A percentile compares a stretch with the other conserved stretches of the same genome.
Evolutionary conservation across 2,113 vertebrate genomes (phyloP).

Genomic region (human (Homo sapiens)): DNA sequence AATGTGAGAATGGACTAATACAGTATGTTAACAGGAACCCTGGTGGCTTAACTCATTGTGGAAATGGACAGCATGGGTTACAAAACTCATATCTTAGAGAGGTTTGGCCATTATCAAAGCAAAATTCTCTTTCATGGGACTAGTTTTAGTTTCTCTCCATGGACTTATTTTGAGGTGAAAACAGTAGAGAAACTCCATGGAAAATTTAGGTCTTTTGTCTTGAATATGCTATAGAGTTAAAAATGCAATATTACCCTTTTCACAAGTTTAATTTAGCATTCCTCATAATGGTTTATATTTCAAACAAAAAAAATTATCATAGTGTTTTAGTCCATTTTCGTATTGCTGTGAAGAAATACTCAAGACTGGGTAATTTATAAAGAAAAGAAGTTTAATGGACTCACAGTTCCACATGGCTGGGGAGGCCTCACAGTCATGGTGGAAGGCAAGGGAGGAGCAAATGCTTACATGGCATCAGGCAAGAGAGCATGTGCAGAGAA

Average conservation of each 20-base stretch:
- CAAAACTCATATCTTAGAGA: not conserved
- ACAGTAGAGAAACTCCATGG: not conserved
- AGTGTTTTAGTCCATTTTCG: no score
- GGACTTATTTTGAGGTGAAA: not conserved
- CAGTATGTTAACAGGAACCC: not conserved
- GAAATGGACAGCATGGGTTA: rapidly evolving
- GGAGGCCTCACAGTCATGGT: no score
- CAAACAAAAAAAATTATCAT: not conserved
- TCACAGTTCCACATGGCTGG: no score
- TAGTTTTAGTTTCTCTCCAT: not conserved
- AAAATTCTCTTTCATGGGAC: not conserved
- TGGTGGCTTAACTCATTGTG: not conserved
- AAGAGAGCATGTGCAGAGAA: no score
- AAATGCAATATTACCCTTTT: not conserved
- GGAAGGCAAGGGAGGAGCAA: no score
- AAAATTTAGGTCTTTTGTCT: not conserved
- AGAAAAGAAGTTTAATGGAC: no score
- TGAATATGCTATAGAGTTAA: not conserved
- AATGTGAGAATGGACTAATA: no score
- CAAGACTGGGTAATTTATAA: no score
- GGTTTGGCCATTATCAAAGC: not conserved
- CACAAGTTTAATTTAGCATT: not conserved
- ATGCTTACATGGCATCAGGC: no score
- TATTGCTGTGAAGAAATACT: no score
- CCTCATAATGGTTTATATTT: not conserved